Conservation (phyloP, 2,888 invertebrate genomes). For the Salpingus planirostris region DNA sequence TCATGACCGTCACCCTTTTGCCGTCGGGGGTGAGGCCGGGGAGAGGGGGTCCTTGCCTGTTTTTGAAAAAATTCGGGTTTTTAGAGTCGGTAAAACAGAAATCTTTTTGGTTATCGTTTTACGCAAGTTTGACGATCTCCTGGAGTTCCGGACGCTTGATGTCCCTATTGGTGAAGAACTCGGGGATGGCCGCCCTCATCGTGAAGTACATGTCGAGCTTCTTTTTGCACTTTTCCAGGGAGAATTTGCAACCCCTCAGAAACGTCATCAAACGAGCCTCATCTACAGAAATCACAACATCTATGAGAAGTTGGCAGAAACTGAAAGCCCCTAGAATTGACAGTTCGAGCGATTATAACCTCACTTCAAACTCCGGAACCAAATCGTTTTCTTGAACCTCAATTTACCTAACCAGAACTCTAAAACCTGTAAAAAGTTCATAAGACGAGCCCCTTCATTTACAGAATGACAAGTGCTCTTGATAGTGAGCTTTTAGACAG, state of each 20-base stretch:
- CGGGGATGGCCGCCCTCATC: conserved; percentile 72
- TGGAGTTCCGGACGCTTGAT: conserved; percentile 63
- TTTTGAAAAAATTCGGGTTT: conserved; percentile 1
- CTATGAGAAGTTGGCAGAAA: no score
- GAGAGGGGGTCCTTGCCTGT: conserved; percentile 51
- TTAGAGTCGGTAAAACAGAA: conserved; percentile 4
- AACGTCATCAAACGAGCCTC: conserved; percentile 72
- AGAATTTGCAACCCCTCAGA: conserved; percentile 78
- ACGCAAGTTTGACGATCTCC: conserved; percentile 45
- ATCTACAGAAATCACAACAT: no score
- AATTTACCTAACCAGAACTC: no score
- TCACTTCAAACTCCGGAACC: no score
- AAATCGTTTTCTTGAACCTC: no score
- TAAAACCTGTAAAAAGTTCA: no score
- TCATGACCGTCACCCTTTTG: conserved; percentile 65
- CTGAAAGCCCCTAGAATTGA: no score
- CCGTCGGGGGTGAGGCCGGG: conserved; percentile 76
- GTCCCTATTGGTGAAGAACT: conserved; percentile 72
- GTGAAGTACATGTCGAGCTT: conserved; percentile 86
- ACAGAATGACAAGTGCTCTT: no score
- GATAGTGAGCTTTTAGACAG: no score
- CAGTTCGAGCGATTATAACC: no score
- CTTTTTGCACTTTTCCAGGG: conserved; percentile 74
- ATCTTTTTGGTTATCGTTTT: conserved; percentile 3
- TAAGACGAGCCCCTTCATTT: no score